phyloP scores from a whole-genome alignment of 2,797 vertebrate species.

The Eurystomus glaucurus region DNA sequence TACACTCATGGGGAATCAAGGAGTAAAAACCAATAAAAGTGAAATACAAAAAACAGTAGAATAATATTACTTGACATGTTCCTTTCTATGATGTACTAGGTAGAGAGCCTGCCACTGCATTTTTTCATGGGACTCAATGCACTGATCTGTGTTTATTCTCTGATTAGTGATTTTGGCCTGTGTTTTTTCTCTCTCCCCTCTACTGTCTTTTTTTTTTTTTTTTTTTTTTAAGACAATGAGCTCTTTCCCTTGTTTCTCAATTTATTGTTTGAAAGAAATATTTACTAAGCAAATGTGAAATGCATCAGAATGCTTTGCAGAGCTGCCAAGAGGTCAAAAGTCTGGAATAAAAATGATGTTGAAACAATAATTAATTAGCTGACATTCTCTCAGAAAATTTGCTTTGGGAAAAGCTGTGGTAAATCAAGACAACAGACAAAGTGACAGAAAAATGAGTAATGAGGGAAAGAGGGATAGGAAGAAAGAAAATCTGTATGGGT shows the following conservation, averaged over 20 bases:
- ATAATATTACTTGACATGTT: neutral
- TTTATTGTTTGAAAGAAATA: slow-evolving; percentile 63
- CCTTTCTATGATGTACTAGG: neutral
- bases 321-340: slow-evolving; percentile 71
- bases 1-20: neutral
- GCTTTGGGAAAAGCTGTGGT: slow-evolving; percentile 67
- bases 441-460: slow-evolving; percentile 64
- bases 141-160: neutral
- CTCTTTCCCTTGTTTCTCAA: slow-evolving; percentile 30
- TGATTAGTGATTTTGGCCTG: neutral
- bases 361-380: slow-evolving; percentile 81
- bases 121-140: neutral
- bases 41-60: neutral
- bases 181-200: neutral
- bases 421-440: slow-evolving; percentile 52
- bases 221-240: neutral
- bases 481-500: slow-evolving; percentile 10
- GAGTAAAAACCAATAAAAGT: slow-evolving; percentile 15
- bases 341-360: slow-evolving; percentile 66
- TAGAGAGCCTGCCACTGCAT: neutral
- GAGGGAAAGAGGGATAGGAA: slow-evolving; percentile 32
- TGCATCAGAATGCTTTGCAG: slow-evolving; percentile 52
- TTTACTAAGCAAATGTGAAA: slow-evolving; percentile 65
- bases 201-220: neutral
- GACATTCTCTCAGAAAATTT: slow-evolving; percentile 69